Conservation (phyloP, 2,113 vertebrate genomes). For the Thomomys bottae region DNA sequence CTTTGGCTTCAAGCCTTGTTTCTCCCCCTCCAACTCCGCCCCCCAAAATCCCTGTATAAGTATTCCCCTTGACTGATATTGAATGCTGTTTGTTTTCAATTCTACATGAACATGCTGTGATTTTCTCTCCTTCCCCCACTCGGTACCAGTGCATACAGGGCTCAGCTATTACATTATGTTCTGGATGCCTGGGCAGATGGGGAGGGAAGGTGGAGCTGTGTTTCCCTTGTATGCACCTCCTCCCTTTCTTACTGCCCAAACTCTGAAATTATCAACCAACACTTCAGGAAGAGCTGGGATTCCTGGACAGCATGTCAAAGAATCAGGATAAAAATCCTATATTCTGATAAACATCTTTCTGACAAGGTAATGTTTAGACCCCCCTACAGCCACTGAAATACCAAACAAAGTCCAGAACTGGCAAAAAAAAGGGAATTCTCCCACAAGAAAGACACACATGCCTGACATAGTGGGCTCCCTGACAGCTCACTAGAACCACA, state of each 20-base stretch:
- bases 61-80: not conserved
- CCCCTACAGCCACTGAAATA: not conserved
- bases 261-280: not conserved
- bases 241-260: not conserved
- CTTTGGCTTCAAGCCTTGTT: conserved; percentile 36
- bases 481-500: not conserved
- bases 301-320: not conserved
- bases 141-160: not conserved
- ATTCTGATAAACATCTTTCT: not conserved
- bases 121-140: not conserved
- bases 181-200: not conserved
- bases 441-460: not conserved
- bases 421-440: not conserved
- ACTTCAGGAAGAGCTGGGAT: not conserved
- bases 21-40: too few species aligned
- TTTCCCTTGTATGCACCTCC: not conserved
- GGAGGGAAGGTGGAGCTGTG: not conserved
- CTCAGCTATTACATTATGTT: conserved; percentile 50
- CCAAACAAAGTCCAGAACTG: not conserved
- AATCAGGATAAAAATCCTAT: not conserved
- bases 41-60: conserved; percentile 34
- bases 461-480: not conserved
- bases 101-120: conserved; percentile 51
- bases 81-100: conserved; percentile 49
- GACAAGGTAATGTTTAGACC: not conserved